Evolutionary conservation across 2,797 vertebrate species (phyloP).

Genomic region (Merluccius polli): DNA sequence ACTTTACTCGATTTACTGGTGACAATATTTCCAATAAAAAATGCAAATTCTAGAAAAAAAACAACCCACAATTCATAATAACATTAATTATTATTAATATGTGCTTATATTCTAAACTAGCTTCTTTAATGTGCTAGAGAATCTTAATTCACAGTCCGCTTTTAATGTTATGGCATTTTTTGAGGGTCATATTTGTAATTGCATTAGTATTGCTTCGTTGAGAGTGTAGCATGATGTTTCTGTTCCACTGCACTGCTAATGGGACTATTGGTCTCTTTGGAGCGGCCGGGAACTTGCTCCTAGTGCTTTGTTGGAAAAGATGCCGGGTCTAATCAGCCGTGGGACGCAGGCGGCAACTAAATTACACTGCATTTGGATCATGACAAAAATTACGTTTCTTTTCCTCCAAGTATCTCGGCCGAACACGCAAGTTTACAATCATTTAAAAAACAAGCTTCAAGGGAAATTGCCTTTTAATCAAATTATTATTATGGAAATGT

Average conservation of each 20-base stretch:
- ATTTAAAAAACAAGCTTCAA: background rate
- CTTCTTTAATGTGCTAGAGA: slow-evolving; percentile 11
- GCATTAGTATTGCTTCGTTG: slow-evolving; percentile 54
- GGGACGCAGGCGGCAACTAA: slow-evolving; percentile 27
- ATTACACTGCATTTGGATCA: slow-evolving; percentile 28
- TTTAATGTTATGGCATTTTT: slow-evolving; percentile 43
- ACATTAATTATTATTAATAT: background rate
- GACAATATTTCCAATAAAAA: background rate
- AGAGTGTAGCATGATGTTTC: slow-evolving; percentile 47
- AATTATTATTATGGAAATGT: background rate
- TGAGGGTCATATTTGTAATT: slow-evolving; percentile 52
- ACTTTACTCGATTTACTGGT: background rate
- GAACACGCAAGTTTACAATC: background rate
- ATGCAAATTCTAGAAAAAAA: background rate
- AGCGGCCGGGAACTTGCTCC: slow-evolving; percentile 21
- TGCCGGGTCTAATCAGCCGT: slow-evolving; percentile 30
- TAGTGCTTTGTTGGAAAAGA: slow-evolving; percentile 10
- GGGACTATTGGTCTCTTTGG: slow-evolving; percentile 37
- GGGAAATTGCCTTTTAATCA: background rate
- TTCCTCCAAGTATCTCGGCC: background rate
- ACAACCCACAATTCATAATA: background rate
- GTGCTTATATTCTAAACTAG: background rate
- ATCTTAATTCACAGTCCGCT: slow-evolving; percentile 18
- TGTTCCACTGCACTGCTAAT: slow-evolving; percentile 50
- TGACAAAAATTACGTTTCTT: background rate